Percentiles rank a stretch among this genome's conserved stretches.
These are phyloP conservation scores for Achroia grisella DNA, from an alignment of 1,140 invertebrate genomes.

Conservation along the genomic window DNA sequence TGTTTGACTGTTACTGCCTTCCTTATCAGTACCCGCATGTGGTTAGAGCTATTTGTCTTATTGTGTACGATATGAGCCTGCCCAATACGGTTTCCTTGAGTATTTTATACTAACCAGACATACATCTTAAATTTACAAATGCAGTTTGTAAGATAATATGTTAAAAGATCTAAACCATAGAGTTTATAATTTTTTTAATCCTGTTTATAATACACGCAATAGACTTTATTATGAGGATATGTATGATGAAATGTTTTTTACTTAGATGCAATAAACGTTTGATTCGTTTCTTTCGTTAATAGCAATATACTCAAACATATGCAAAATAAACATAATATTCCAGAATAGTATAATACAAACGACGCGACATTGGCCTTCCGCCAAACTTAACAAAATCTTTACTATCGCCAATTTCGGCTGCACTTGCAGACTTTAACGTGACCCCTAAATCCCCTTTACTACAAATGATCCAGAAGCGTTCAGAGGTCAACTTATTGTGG, in stretches of 20 bases:
- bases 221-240: too few relatives aligned
- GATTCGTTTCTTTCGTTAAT: too few relatives aligned
- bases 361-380: slow-evolving; percentile 13
- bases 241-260: too few relatives aligned
- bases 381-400: slow-evolving; percentile 26
- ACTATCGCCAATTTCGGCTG: slow-evolving; percentile 10
- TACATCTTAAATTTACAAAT: neutral
- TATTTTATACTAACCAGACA: too few relatives aligned
- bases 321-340: too few relatives aligned
- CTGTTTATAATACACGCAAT: too few relatives aligned
- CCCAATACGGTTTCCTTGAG: neutral
- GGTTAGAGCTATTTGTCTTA: too few relatives aligned
- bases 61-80: slow-evolving; percentile 2
- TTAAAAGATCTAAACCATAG: too few relatives aligned
- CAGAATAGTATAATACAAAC: slow-evolving; percentile 3
- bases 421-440: slow-evolving; percentile 3
- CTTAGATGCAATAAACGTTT: too few relatives aligned
- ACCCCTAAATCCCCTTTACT: slow-evolving; percentile 1
- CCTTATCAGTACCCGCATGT: slow-evolving; percentile 12
- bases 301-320: too few relatives aligned
- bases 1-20: slow-evolving; percentile 4
- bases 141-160: too few relatives aligned
- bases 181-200: too few relatives aligned
- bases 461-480: neutral
- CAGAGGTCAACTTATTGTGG: slow-evolving; percentile 8